Percentiles rank a stretch among this genome's conserved stretches.
phyloP scores from a whole-genome alignment of 2,113 vertebrate species.

The Conger conger region DNA sequence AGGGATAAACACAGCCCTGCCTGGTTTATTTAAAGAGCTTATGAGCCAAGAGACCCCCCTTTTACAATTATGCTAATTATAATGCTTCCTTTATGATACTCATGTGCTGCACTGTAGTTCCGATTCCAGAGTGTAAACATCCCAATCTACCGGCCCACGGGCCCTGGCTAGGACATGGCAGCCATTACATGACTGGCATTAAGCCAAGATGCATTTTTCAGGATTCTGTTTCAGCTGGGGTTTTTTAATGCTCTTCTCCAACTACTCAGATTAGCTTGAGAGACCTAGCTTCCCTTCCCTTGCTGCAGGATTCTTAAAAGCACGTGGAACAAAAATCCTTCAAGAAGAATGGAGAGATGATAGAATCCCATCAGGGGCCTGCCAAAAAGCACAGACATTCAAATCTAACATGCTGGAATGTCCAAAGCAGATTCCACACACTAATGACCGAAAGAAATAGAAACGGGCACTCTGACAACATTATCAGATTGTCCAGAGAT shows the following conservation, averaged over 20 bases:
- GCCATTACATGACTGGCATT: conserved; percentile 60
- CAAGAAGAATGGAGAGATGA: neutral
- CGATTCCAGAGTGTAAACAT: conserved; percentile 60
- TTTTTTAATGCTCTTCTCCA: conserved; percentile 38
- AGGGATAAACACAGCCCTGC: conserved; percentile 50
- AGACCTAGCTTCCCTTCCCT: conserved; percentile 31
- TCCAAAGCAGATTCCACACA: neutral
- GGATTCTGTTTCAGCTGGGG: conserved; percentile 64
- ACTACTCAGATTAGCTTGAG: conserved; percentile 41
- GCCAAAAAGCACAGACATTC: neutral
- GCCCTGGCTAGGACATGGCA: conserved; percentile 48
- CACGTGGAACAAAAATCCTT: conserved; percentile 1
- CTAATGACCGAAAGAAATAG: neutral
- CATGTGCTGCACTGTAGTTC: conserved; percentile 56
- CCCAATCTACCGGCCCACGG: conserved; percentile 57
- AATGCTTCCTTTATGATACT: conserved; percentile 62
- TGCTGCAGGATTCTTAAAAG: neutral
- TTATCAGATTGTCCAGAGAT: neutral
- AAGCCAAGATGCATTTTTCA: conserved; percentile 69
- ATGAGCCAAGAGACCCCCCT: conserved; percentile 42
- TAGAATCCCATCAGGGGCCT: neutral
- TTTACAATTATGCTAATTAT: conserved; percentile 63
- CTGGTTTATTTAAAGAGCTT: conserved; percentile 61
- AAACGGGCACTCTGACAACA: neutral
- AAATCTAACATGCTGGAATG: neutral